Percentiles rank a stretch among this genome's conserved stretches.
These are phyloP conservation scores for Anarsia innoxiella DNA, from an alignment of 2,888 invertebrate genomes.

Conservation along the genomic window DNA sequence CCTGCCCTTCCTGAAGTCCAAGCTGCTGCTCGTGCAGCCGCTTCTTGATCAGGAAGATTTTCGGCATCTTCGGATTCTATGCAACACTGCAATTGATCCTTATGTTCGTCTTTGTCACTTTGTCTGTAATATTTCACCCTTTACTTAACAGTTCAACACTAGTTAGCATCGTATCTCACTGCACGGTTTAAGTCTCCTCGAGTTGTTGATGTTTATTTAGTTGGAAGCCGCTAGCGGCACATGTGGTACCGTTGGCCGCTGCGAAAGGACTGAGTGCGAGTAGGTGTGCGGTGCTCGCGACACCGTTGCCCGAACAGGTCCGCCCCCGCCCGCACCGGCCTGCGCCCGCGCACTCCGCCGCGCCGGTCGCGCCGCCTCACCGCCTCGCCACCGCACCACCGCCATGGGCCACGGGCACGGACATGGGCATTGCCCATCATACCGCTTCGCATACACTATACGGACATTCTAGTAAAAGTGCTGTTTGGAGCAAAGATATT, in stretches of 20 bases:
- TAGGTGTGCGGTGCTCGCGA: slow-evolving; percentile 63
- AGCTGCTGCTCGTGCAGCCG: slow-evolving; percentile 94
- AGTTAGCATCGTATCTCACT: slow-evolving; percentile 67
- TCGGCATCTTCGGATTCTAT: slow-evolving; percentile 82
- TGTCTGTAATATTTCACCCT: slow-evolving; percentile 54
- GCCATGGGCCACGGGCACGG: slow-evolving; percentile 20
- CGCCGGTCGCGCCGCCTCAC: slow-evolving; percentile 27
- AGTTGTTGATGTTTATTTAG: slow-evolving; percentile 61
- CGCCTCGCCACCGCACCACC: slow-evolving; percentile 6
- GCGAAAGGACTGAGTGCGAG: slow-evolving; percentile 67
- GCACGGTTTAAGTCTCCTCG: slow-evolving; percentile 65
- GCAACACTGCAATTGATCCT: slow-evolving; percentile 65
- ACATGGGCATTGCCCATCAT: slow-evolving; percentile 23
- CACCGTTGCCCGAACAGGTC: slow-evolving; percentile 72
- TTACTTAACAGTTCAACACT: slow-evolving; percentile 39
- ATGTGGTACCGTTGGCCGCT: slow-evolving; percentile 72
- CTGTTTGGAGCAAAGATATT: slow-evolving; percentile 47
- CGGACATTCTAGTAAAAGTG: slow-evolving; percentile 68
- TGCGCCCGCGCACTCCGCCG: slow-evolving; percentile 41
- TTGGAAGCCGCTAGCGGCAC: slow-evolving; percentile 65
- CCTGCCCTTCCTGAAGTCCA: slow-evolving; percentile 87
- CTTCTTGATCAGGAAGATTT: slow-evolving; percentile 94
- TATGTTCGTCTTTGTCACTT: slow-evolving; percentile 55
- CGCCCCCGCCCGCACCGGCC: slow-evolving; percentile 57
- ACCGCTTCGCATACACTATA: slow-evolving; percentile 36